A percentile compares a stretch with the other conserved stretches of the same genome.
These are phyloP conservation scores for Pogonocichla stellata DNA, from an alignment of 2,113 vertebrate species.

Conservation along the genomic window DNA sequence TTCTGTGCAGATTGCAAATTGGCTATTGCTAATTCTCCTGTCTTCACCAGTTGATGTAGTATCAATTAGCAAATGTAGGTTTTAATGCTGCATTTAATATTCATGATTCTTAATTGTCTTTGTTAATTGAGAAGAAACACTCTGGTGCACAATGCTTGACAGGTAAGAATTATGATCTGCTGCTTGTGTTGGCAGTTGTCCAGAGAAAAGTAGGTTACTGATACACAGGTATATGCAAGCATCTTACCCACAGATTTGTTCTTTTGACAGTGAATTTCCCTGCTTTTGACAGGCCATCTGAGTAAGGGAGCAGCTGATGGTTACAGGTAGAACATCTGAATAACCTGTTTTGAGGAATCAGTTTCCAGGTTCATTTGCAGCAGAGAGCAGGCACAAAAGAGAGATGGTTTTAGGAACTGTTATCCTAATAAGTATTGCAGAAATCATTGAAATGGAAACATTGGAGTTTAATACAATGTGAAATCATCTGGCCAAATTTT, in stretches of 20 bases:
- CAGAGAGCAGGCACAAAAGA: background rate
- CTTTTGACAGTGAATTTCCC: background rate
- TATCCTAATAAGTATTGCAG: background rate
- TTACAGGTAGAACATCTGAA: background rate
- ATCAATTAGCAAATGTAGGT: slow-evolving; percentile 67
- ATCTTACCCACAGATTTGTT: background rate
- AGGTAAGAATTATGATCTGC: slow-evolving; percentile 64
- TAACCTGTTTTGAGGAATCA: background rate
- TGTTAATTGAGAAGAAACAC: slow-evolving; percentile 71
- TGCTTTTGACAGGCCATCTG: background rate
- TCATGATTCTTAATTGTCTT: slow-evolving; percentile 73
- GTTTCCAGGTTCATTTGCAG: background rate
- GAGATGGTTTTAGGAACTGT: background rate
- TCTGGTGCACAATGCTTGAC: slow-evolving; percentile 48
- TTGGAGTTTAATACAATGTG: background rate
- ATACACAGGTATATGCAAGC: background rate
- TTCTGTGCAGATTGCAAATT: slow-evolving; percentile 36
- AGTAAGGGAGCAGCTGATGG: background rate
- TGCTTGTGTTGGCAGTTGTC: slow-evolving; percentile 54
- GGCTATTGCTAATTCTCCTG: slow-evolving; percentile 31
- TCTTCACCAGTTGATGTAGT: slow-evolving; percentile 50
- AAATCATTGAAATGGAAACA: background rate
- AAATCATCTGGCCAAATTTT: background rate
- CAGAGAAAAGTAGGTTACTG: slow-evolving; percentile 45
- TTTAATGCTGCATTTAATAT: slow-evolving; percentile 70